Base-by-base conservation (phyloP, 1,140 invertebrate species). In the Apocrypta bakeri region DNA sequence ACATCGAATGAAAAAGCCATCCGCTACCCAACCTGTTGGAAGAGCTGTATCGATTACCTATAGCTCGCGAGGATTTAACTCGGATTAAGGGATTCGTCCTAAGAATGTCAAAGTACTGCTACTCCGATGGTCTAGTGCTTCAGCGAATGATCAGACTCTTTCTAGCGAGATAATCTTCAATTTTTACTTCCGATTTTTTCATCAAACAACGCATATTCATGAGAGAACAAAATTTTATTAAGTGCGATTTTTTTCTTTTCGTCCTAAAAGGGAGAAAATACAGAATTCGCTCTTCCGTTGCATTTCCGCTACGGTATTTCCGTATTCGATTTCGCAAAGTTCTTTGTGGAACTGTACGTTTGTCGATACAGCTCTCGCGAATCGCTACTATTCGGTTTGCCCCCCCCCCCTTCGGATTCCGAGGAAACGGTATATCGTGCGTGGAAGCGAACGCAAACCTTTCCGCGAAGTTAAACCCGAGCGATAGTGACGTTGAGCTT, bases 11-110 rank as follows among this genome's bases (percentile, higher is more conserved):
- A 42, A n/a, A n/a, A 24, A 17, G 64, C 61, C 17, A 33, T 24
- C 33, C 24, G 56, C n/a, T 27, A 61, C 66, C 63, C 80, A 82
- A 82, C 80, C 80, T 82, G 80, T 82, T 82, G 80, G 80, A 76
- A 71, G 63, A 68, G 73, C 80, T 82, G 63, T 75, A 76, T 82
- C 80, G 80, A 82, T 82, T 82, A 61, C 42, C 74, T 69, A 68
- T 68, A 68, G 31, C 29, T 74, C 63, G 40, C 29, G 64, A 56
- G 73, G 40, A 71, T 75, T 75, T 72, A 24, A 27, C 24, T 27
- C 33, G 69, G 69, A 80, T 81, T 76, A 82, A 69, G 33, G 79
- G 29, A 81, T 74, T 74, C 71, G 11, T 40, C 25, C 56, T 63
- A 61, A 80, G 79, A 73, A 72, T 73, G 31, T 73, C 71, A 29